Conservation (phyloP, 2,888 invertebrate species). For the Hoplodrina blanda region DNA sequence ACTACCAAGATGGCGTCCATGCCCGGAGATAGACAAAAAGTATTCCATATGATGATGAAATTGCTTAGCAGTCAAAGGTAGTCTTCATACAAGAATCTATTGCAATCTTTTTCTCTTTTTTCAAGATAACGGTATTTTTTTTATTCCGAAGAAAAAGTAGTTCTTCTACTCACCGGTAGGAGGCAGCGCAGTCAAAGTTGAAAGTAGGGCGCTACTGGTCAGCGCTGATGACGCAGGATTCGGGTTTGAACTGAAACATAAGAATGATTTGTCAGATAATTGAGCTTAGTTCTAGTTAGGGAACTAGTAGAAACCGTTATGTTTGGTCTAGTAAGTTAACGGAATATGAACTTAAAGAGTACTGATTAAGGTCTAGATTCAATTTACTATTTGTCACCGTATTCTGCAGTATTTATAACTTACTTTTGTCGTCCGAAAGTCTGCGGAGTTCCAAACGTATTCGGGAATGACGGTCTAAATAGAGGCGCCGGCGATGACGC, state of each 20-base stretch:
- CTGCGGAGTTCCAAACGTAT: conserved; percentile 92
- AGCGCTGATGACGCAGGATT: conserved; percentile 81
- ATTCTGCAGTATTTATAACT: conserved; percentile 33
- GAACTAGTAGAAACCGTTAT: no score
- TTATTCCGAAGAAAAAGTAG: not conserved
- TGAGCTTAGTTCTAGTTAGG: not conserved
- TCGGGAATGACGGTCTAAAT: conserved; percentile 94
- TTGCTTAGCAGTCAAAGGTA: no score
- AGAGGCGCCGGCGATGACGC: conserved; percentile 92
- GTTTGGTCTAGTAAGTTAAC: not conserved
- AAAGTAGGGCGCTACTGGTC: conserved; percentile 84
- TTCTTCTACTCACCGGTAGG: conserved; percentile 78
- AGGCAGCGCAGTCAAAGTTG: conserved; percentile 85
- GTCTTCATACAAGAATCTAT: no score
- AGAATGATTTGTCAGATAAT: conserved; percentile 3
- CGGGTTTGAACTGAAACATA: conserved; percentile 78
- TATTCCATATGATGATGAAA: no score
- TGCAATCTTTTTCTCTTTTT: no score
- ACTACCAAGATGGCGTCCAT: no score
- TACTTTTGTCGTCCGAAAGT: conserved; percentile 87
- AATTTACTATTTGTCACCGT: no score
- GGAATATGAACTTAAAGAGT: not conserved
- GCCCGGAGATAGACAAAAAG: no score
- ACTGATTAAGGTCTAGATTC: no score
- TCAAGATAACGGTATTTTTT: no score